phyloP scores from a whole-genome alignment of 2,797 vertebrate genomes.

The Onychomys torridus region DNA sequence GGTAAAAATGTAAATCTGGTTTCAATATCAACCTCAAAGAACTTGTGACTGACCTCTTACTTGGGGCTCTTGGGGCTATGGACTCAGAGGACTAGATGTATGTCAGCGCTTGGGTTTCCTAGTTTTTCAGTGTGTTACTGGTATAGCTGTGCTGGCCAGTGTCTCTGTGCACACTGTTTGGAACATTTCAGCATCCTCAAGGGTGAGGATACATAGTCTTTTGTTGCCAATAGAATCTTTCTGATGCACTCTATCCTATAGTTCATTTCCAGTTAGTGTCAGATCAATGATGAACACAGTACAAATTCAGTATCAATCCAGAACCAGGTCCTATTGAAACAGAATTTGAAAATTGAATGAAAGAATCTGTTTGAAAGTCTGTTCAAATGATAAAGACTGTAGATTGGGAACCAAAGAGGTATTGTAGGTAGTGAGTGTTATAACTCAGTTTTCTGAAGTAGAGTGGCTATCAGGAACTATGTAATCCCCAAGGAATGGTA shows the following conservation, averaged over 20 bases:
- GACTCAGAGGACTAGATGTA: accelerated
- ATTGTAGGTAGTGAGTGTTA: neutral
- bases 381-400: neutral
- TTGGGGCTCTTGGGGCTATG: neutral
- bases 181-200: neutral
- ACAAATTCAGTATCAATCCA: neutral
- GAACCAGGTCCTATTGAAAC: neutral
- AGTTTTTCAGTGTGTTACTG: neutral
- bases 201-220: neutral
- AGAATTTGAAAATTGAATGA: neutral
- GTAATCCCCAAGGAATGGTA: neutral
- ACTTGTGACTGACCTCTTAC: neutral
- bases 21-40: neutral
- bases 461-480: neutral
- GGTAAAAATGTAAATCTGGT: neutral
- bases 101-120: neutral
- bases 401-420: neutral
- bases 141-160: accelerated
- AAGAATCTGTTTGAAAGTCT: neutral
- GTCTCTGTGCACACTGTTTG: accelerated
- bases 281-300: neutral
- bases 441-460: neutral
- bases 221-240: neutral
- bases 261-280: neutral
- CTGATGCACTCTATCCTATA: neutral